These are phyloP conservation scores for Pyrocephalus nanus DNA, from an alignment of 2,797 vertebrate species.

Conservation along the genomic window DNA sequence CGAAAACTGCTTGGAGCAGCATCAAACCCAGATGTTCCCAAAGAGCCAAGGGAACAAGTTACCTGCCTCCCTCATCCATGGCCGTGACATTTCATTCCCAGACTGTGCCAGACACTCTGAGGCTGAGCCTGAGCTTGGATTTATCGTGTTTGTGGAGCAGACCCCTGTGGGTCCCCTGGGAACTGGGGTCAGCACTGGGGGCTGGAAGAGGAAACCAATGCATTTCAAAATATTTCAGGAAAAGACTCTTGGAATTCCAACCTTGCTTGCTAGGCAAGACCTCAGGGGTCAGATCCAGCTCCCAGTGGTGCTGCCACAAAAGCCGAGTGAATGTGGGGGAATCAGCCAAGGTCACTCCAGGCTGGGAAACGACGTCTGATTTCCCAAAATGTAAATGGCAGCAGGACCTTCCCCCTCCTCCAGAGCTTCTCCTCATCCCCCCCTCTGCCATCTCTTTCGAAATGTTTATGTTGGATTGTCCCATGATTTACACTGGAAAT, in stretches of 20 bases:
- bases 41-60: neutral
- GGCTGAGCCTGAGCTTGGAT: neutral
- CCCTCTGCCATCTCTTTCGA: neutral
- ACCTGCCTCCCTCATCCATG: neutral
- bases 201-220: neutral
- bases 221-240: neutral
- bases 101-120: neutral
- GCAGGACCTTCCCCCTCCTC: neutral
- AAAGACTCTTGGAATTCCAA: neutral
- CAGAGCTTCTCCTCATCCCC: neutral
- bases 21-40: neutral
- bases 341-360: neutral
- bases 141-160: neutral
- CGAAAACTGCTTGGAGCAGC: neutral
- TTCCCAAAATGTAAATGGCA: neutral
- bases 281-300: neutral
- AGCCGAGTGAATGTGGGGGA: neutral
- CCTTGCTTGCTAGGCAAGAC: neutral
- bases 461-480: slow-evolving; percentile 56
- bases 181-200: neutral
- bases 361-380: neutral
- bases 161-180: neutral
- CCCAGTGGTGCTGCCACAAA: rapidly evolving
- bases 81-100: neutral
- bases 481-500: slow-evolving; percentile 30